A percentile compares a stretch with the other conserved stretches of the same genome.
Evolutionary conservation across 92 coral and sea anemone genomes (phyloP).

Genomic region (Phenganax stokvisi): DNA sequence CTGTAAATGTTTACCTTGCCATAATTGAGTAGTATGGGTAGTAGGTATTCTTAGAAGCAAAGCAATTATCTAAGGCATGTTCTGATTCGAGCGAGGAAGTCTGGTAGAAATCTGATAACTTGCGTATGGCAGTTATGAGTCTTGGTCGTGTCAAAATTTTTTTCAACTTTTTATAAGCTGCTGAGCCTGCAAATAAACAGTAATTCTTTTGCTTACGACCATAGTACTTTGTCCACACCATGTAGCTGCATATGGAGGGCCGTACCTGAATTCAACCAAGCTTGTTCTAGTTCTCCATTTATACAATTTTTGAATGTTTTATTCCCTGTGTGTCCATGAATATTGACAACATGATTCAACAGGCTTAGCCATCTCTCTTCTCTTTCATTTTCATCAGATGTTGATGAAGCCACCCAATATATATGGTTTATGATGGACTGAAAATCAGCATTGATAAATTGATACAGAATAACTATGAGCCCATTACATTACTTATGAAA

Average conservation of each 20-base stretch:
- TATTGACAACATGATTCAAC: slow-evolving; percentile 20
- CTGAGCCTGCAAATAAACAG: slow-evolving; percentile 8
- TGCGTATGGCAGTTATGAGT: slow-evolving; percentile 27
- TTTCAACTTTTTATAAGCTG: slow-evolving; percentile 15
- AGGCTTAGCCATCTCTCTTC: slow-evolving; percentile 41
- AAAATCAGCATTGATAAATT: not conserved
- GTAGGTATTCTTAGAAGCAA: slow-evolving; percentile 36
- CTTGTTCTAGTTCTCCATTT: slow-evolving; percentile 35
- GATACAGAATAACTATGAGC: not conserved
- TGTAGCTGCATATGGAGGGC: not conserved
- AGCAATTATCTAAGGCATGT: slow-evolving; percentile 33
- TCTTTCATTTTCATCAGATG: slow-evolving; percentile 26
- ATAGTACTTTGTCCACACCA: not conserved
- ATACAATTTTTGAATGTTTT: slow-evolving; percentile 35
- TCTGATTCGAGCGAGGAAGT: slow-evolving; percentile 37
- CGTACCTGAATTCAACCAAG: slow-evolving; percentile 37
- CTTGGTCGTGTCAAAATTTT: slow-evolving; percentile 32
- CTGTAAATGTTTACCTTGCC: not conserved
- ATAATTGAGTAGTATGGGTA: slow-evolving; percentile 36
- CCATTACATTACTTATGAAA: not conserved
- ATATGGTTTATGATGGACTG: slow-evolving; percentile 44
- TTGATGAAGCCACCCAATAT: slow-evolving; percentile 43
- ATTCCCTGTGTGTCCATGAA: slow-evolving; percentile 25
- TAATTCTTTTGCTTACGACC: not conserved
- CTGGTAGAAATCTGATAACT: slow-evolving; percentile 37